These are phyloP conservation scores for Xiphydria camelus DNA, from an alignment of 2,888 invertebrate species.

Conservation along the genomic window DNA sequence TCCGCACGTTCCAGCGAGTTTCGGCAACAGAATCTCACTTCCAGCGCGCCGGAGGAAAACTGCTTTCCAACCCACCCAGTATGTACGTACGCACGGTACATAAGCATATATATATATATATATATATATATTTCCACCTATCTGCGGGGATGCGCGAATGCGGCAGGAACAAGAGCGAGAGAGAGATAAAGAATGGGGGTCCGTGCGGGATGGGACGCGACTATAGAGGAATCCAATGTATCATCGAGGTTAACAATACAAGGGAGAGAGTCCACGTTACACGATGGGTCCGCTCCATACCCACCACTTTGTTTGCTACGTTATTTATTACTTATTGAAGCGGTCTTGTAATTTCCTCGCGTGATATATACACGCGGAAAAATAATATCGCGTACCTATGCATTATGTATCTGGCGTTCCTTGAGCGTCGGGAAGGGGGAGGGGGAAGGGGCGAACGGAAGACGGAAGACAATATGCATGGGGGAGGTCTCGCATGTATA, in stretches of 20 bases:
- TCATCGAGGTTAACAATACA: constrained; percentile 10
- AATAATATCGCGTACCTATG: constrained; percentile 42
- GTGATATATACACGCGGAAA: constrained; percentile 41
- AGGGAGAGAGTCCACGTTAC: constrained; percentile 1
- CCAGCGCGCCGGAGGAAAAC: too few relatives aligned
- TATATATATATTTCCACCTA: too few relatives aligned
- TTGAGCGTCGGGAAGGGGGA: background rate
- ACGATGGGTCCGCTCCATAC: constrained; percentile 10
- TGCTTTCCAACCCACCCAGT: too few relatives aligned
- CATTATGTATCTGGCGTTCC: constrained; percentile 32
- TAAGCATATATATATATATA: too few relatives aligned
- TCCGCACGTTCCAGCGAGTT: too few relatives aligned
- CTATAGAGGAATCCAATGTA: constrained; percentile 5
- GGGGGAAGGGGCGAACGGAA: background rate
- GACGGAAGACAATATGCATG: background rate
- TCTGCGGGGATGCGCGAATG: too few relatives aligned
- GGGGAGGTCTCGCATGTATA: too few relatives aligned
- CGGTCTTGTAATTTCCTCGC: constrained; percentile 44
- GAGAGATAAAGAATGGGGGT: background rate
- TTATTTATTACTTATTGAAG: constrained; percentile 51
- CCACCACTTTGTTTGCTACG: constrained; percentile 32
- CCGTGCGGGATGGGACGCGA: background rate
- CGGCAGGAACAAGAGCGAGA: too few relatives aligned
- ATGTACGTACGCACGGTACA: too few relatives aligned
- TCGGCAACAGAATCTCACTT: too few relatives aligned